Evolutionary conservation across 2,888 invertebrate species (phyloP), one percentile per base, ranked within the genome.

Genomic region (Thyatira batis): DNA sequence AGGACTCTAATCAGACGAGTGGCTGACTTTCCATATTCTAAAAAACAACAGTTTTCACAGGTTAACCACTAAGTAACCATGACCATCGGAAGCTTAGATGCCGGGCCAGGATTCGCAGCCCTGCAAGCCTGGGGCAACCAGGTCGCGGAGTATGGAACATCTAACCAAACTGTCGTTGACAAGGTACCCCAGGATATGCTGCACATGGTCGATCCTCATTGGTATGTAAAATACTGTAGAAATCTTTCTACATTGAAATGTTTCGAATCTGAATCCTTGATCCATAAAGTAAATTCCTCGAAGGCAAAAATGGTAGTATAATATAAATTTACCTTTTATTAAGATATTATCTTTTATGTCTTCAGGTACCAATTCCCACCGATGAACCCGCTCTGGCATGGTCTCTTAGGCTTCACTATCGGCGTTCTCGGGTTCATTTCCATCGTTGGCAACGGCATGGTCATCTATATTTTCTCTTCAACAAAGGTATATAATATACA

Each of bases 341-440:
- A 0, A 13, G 1, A 17, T 39, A 0, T 2, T 39, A 1, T 17
- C 10, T 6, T 3, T 39, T 39, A 0, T 39, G 6, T 6, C 23
- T 50, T 88, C 77, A 96, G 96, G 96, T 96, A 97, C 84, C 97
- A 97, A 82, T 97, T 95, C 76, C 95, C 97, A 57, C 97, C 97
- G 13, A 94, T 97, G 95, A 97, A 97, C 80, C 97, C 97, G 20
- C 91, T 97, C 51, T 97, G 97, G 97, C 96, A 97, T 80, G 96
- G 94, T 62, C 93, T 97, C 50, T 90, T 97, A 21, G 96, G 96
- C 51, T 95, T 96, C 76, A 94, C 95, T 57, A 97, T 98, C 81
- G 95, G 95, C 51, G 80, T 94, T 51, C 94, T 98, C 69, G 97
- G 96, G 50, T 85, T 94, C 71, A 80, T 96, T 64, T 95, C 95